phyloP scores from a whole-genome alignment of 1,140 invertebrate genomes.

The Lamellibrachia luymesi region DNA sequence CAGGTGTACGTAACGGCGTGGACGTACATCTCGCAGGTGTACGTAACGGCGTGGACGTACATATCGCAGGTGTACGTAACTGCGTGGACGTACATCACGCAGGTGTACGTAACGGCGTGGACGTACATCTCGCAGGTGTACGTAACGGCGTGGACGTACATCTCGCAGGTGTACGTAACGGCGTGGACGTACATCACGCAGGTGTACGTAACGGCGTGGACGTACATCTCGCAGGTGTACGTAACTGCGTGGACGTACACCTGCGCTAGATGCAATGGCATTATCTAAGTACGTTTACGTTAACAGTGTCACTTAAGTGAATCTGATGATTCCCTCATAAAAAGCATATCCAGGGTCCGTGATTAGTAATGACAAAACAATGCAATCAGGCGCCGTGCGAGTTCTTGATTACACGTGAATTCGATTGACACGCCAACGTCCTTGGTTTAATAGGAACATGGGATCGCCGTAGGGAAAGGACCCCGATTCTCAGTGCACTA shows the following conservation, averaged over 20 bases:
- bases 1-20: too few species aligned
- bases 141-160: too few species aligned
- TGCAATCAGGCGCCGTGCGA: neutral
- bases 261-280: neutral
- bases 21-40: too few species aligned
- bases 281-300: neutral
- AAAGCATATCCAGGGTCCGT: neutral
- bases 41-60: too few species aligned
- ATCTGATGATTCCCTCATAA: neutral
- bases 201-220: too few species aligned
- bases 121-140: too few species aligned
- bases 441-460: neutral
- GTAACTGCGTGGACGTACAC: neutral
- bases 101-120: too few species aligned
- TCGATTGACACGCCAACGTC: neutral
- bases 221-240: too few species aligned
- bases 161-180: too few species aligned
- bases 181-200: too few species aligned
- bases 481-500: neutral
- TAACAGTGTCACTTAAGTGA: neutral
- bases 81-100: too few species aligned
- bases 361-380: neutral
- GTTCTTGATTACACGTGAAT: neutral
- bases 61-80: too few species aligned
- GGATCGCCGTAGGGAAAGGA: neutral